Evolutionary conservation across 2,888 invertebrate species (phyloP), one percentile per base, ranked within the genome.

Genomic region (Drosophila quasianomalipes): DNA sequence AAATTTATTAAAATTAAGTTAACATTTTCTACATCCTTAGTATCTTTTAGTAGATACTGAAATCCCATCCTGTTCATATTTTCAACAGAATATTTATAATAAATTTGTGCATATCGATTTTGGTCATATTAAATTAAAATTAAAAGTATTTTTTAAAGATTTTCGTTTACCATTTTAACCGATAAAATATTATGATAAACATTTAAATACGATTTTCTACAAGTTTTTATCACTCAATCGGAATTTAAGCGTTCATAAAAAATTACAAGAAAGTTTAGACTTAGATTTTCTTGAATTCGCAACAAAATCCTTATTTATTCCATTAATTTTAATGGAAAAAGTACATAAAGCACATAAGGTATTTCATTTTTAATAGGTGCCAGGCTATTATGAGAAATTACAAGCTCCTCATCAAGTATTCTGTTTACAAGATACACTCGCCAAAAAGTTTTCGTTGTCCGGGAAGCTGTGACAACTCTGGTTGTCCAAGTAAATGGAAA

Each of bases 371-470:
- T 53, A 47, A 61, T 55, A 49, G 57, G 51, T 59, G 54, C 10
- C 54, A 57, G 33, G 30, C 53, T 74, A 41, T 63, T 69, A 47
- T 26, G 28, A 37, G 26, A 63, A 70, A 70, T 78, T 58, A 33
- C 53, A 53, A 57, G 57, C 52, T 53, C 54, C 74, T 76, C 69
- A 84, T 85, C 61, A 72, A 60, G 66, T 69, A 85, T 86, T 86
- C 85, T 71, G 85, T 85, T 85, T 82, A 65, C 58, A 44, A 63
- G 66, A 70, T 68, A 69, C 64, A 77, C 64, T 74, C 28, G 51
- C n/a, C 30, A 65, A 39, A 55, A 55, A 60, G 26, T 53, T 75
- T 62, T 69, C 22, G 52, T 63, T 47, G 33, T 9, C n/a, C n/a
- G 49, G 63, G 35, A 26, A 39, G 10, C 52, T 52, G 30, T 30